Evolutionary conservation across 2,888 invertebrate genomes (phyloP).

Genomic region (Epinotia demarniana): DNA sequence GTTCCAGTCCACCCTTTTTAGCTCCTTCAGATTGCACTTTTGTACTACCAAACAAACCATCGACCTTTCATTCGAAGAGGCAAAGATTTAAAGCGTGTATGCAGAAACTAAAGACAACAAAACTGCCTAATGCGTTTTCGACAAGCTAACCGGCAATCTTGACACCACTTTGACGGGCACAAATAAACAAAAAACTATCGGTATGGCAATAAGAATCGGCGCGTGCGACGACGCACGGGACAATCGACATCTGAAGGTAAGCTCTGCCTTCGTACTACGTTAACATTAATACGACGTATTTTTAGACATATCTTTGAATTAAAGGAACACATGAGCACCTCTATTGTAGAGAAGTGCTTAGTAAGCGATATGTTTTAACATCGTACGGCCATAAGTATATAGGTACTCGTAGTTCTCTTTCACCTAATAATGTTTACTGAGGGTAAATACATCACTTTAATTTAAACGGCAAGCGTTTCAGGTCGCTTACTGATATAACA

Average conservation of each 20-base stretch:
- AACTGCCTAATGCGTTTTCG: slow-evolving; percentile 43
- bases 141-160: slow-evolving; percentile 42
- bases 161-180: slow-evolving; percentile 36
- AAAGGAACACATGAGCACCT: too few relatives aligned
- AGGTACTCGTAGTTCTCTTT: too few relatives aligned
- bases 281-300: neutral
- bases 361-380: too few relatives aligned
- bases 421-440: too few relatives aligned
- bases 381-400: too few relatives aligned
- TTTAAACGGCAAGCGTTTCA: too few relatives aligned
- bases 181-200: slow-evolving; percentile 42
- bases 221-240: slow-evolving; percentile 37
- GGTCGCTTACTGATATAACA: too few relatives aligned
- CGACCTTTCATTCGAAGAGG: slow-evolving; percentile 29
- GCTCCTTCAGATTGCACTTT: neutral
- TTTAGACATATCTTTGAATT: too few relatives aligned
- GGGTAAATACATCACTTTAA: too few relatives aligned
- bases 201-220: slow-evolving; percentile 41
- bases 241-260: slow-evolving; percentile 42
- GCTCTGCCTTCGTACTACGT: neutral
- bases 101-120: slow-evolving; percentile 28
- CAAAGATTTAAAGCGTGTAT: neutral
- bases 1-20: slow-evolving; percentile 11
- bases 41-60: slow-evolving; percentile 23
- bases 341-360: too few relatives aligned